Base-by-base conservation (phyloP, 2,797 vertebrate species). In the Siniperca scherzeri region DNA sequence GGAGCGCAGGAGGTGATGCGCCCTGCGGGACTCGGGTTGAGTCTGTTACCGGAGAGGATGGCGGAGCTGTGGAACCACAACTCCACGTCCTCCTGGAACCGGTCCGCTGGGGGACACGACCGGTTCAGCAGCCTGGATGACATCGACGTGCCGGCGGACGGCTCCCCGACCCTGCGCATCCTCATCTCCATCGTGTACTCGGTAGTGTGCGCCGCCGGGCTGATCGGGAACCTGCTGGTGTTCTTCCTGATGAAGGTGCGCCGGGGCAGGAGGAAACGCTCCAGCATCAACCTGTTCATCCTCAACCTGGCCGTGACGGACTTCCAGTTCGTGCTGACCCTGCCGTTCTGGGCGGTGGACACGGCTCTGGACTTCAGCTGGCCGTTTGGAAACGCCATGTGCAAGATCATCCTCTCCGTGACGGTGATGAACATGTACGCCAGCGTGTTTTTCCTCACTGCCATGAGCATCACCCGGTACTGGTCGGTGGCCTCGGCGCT, bases 341-440 rank as follows among this genome's bases (percentile, higher is more conserved):
- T 96, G 79, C 95, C 95, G 1, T 96, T 96, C 89, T 96, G 95
- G 95, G 95, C 95, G 0, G 95, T 93, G 91, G 95, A 96, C 70
- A 93, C 78, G 0, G 95, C 94, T 2, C 87, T 95, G 87, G 95
- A 96, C 84, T 96, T 95, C 87, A 95, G 93, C 91, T 96, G 95
- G 95, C 95, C 95, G 3, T 96, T 96, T 21, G 95, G 95, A 2
- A 80, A 93, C 86, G 91, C 92, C 36, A 95, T 96, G 95, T 96
- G 95, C 33, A 95, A 94, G 84, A 91, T 96, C 50, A 83, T 95
- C 17, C 90, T 92, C 2, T 93, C 93, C 2, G 91, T 95, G 6
- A 96, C 94, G 1, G 93, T 96, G 9, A 91, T 96, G 91, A 96
- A 95, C 92, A 93, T 95, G 92, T 96, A 96, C 83, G 95, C 95